Percentiles rank a stretch among this genome's conserved stretches.
These are phyloP conservation scores for Simalia tracyae DNA, from an alignment of 2,797 vertebrate species.

Conservation along the genomic window DNA sequence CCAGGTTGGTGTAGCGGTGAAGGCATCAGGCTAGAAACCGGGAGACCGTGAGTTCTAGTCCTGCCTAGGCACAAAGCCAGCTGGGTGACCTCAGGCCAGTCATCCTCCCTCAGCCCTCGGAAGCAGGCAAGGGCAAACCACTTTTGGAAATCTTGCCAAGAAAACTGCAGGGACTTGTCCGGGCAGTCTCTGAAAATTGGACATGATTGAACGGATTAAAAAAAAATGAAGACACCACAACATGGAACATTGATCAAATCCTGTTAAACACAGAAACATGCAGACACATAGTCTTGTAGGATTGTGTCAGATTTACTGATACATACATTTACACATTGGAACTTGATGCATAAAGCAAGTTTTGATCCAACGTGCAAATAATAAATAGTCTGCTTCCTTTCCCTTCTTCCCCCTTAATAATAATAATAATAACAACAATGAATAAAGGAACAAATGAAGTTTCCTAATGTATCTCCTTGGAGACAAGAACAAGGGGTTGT, in stretches of 20 bases:
- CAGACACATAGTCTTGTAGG: background rate
- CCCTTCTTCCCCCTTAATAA: background rate
- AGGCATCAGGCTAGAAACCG: too few relatives aligned
- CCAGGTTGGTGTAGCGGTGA: too few relatives aligned
- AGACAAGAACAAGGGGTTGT: background rate
- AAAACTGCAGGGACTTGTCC: too few relatives aligned
- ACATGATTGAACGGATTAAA: too few relatives aligned
- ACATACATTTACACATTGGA: background rate
- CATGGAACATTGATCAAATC: background rate
- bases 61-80: too few relatives aligned
- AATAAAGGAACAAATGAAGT: background rate
- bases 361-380: background rate
- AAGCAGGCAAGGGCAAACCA: too few relatives aligned
- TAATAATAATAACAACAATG: background rate
- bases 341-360: background rate
- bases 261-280: background rate
- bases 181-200: too few relatives aligned
- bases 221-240: background rate
- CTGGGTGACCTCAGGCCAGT: too few relatives aligned
- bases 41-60: too few relatives aligned
- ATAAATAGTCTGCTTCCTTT: background rate
- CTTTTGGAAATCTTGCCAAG: too few relatives aligned
- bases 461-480: background rate
- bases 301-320: background rate
- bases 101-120: too few relatives aligned